Evolutionary conservation across 1,140 invertebrate species (phyloP), one percentile per base, ranked within the genome.

Genomic region (Diabrotica undecimpunctata): DNA sequence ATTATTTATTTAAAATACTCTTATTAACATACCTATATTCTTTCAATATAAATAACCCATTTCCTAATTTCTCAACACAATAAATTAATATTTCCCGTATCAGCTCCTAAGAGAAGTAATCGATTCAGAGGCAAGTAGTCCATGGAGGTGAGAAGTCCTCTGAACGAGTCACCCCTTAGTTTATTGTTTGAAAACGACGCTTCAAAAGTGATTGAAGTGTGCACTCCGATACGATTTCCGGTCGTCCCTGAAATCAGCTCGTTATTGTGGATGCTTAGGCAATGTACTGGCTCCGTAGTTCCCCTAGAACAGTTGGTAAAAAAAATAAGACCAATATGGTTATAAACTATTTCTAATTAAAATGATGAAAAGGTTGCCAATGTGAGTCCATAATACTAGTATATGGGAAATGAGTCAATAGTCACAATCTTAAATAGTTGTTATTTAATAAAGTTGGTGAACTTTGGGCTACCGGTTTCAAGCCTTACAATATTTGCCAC

Each of bases 141-240:
- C 87, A 97, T 90, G 11, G 91, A 88, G 10, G 95, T 96, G 5
- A 98, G 81, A 6, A 96, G 88, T 3, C 95, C 95, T 78, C 91
- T 93, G 78, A 97, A 96, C 7, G 90, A 89, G 72, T 97, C 95
- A 0, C 92, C 88, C 51, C 92, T 83, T 7, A 98, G 81, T 76
- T 94, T 93, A 5, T 91, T 94, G 59, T 90, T 91, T 0, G 90
- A 91, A 78, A 93, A 95, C 8, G 85, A 82, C 5, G 90, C 87
- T 72, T 90, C 85, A 39, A 83, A 79, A 74, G 88, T 86, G 11
- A 94, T 80, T 5, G 88, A 85, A 0, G 90, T 88, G 79, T 96
- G 92, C 14, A 96, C 91, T 11, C 94, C 94, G 62, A 97, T 92
- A 39, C 92, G 85, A 78, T 97, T 97, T 25, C 92, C 93, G 51